A percentile compares a stretch with the other conserved stretches of the same genome.
These are phyloP conservation scores for Aporophyla lueneburgensis DNA, from an alignment of 2,888 invertebrate genomes.

Conservation along the genomic window DNA sequence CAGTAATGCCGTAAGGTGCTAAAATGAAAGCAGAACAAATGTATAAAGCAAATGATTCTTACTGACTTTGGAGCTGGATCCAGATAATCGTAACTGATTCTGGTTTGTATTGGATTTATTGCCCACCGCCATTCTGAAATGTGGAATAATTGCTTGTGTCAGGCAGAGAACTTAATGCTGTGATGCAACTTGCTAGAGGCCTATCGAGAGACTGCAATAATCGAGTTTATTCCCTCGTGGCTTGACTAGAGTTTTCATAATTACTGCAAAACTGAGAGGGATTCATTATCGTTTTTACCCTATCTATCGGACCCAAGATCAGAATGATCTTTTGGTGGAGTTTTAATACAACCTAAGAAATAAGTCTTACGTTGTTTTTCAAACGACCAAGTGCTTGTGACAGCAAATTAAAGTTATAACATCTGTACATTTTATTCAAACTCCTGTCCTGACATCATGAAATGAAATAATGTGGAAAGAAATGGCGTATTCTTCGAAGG, in stretches of 20 bases:
- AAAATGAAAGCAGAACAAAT: conserved; percentile 85
- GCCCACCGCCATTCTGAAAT: conserved; percentile 90
- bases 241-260: not conserved
- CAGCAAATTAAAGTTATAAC: not conserved
- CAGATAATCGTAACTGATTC: conserved; percentile 90
- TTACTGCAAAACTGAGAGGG: not conserved
- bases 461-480: not conserved
- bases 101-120: conserved; percentile 88
- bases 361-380: not conserved
- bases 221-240: not conserved
- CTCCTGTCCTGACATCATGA: not conserved
- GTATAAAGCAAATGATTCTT: conserved; percentile 94
- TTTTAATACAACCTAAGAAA: not conserved
- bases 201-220: not conserved
- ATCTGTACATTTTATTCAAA: not conserved
- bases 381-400: not conserved
- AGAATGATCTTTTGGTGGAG: not conserved
- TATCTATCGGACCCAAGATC: not conserved
- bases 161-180: conserved; percentile 9
- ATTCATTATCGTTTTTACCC: not conserved
- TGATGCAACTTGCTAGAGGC: not conserved
- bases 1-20: conserved; percentile 74
- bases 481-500: not conserved
- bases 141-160: conserved; percentile 41
- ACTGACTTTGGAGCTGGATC: conserved; percentile 99